phyloP scores from a whole-genome alignment of 2,113 vertebrate genomes.

The Chaetura pelagica region DNA sequence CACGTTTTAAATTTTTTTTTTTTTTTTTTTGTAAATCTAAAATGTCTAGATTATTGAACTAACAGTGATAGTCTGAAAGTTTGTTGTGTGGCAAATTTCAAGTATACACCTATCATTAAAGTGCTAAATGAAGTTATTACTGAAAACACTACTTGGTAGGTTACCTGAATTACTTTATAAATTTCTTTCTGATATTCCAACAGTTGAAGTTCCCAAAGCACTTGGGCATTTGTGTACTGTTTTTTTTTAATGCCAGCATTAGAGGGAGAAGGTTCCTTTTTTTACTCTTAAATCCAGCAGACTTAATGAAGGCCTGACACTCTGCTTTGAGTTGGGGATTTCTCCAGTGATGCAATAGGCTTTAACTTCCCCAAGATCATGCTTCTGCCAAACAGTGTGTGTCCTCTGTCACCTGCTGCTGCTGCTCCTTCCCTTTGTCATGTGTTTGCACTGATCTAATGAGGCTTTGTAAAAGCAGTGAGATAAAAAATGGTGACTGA shows the following conservation, averaged over 20 bases:
- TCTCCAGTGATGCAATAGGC: neutral
- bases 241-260: neutral
- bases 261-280: neutral
- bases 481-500: neutral
- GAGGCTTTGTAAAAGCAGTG: neutral
- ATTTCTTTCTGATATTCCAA: neutral
- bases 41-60: neutral
- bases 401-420: neutral
- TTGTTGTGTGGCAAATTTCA: neutral
- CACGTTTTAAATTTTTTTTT: no score
- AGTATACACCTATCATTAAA: neutral
- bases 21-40: neutral
- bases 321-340: neutral
- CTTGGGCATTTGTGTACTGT: accelerated
- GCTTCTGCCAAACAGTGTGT: neutral
- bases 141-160: neutral
- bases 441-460: neutral
- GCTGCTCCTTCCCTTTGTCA: neutral
- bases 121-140: neutral
- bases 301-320: neutral
- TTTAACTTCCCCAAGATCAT: neutral
- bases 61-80: neutral
- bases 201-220: neutral
- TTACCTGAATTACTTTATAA: neutral
- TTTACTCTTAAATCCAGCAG: neutral